Conservation (phyloP, 2,797 vertebrate genomes). For the Channallabes apus region DNA sequence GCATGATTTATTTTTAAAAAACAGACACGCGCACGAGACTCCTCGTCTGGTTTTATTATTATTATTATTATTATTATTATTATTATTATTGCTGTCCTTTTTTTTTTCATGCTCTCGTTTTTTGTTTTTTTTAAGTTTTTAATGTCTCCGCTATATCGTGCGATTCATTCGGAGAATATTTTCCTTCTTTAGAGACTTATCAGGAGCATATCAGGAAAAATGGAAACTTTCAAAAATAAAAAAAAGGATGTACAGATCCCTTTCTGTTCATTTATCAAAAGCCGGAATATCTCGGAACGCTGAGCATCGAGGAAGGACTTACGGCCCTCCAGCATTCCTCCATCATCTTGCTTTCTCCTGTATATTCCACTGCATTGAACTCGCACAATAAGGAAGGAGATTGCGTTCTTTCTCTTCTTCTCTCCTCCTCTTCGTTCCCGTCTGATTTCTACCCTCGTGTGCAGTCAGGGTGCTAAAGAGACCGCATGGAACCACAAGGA, state of each 20-base stretch:
- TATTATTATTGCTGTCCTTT: constrained; percentile 39
- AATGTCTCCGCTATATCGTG: constrained; percentile 30
- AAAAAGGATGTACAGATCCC: constrained; percentile 73
- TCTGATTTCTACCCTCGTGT: background rate
- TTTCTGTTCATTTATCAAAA: constrained; percentile 63
- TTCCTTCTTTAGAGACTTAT: constrained; percentile 67
- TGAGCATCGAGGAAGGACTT: constrained; percentile 61
- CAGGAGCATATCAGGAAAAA: constrained; percentile 65
- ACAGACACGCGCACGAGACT: constrained; percentile 47
- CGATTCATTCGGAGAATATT: constrained; percentile 50
- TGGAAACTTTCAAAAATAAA: constrained; percentile 73
- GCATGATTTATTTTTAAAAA: constrained; percentile 69
- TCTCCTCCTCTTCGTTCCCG: constrained; percentile 4
- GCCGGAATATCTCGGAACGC: constrained; percentile 5
- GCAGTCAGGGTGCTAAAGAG: constrained; percentile 27
- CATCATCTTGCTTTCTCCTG: constrained; percentile 1
- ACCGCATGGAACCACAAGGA: background rate
- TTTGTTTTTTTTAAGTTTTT: background rate
- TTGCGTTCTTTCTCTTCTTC: constrained; percentile 2
- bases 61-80: too few species aligned
- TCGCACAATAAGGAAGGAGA: constrained; percentile 25
- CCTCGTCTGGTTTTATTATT: constrained; percentile 42
- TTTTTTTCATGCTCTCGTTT: constrained; percentile 26
- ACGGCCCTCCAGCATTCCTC: constrained; percentile 49
- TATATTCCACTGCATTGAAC: constrained; percentile 36